Evolutionary conservation across 2,113 vertebrate genomes (phyloP).

Genomic region (Rhabdomys dilectus): DNA sequence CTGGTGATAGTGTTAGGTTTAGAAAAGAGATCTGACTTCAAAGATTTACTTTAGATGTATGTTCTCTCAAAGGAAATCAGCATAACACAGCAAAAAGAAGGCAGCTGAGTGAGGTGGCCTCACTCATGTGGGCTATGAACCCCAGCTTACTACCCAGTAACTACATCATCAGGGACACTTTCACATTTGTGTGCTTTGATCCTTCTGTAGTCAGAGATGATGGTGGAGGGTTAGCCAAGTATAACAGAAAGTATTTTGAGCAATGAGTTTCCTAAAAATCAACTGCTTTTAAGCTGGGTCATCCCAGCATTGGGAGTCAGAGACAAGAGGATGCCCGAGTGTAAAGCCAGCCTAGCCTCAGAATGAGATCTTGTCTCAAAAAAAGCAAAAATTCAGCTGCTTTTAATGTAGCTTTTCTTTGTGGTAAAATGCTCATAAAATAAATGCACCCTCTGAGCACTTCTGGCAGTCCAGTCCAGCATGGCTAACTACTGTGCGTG

Average conservation of each 20-base stretch:
- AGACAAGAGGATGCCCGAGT: not conserved
- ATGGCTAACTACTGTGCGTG: not conserved
- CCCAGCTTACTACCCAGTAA: not conserved
- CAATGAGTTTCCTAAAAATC: not conserved
- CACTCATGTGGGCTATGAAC: not conserved
- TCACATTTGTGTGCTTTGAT: not conserved
- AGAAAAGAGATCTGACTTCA: slow-evolving; percentile 17
- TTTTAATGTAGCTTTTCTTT: not conserved
- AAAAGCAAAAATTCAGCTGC: not conserved
- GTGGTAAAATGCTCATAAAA: not conserved
- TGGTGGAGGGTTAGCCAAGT: not conserved
- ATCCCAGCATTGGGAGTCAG: not conserved
- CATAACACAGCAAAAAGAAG: not conserved
- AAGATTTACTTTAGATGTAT: not conserved
- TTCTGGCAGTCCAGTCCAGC: not conserved
- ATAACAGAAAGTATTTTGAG: too few species aligned
- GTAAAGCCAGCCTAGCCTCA: not conserved
- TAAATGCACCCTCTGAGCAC: not conserved
- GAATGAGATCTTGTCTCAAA: not conserved
- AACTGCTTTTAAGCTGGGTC: not conserved
- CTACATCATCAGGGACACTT: not conserved
- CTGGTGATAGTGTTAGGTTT: slow-evolving; percentile 28
- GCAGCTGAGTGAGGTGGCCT: not conserved
- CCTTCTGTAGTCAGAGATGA: not conserved
- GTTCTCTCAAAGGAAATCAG: not conserved